These are phyloP conservation scores for Hiodon alosoides DNA, from an alignment of 2,113 vertebrate genomes.

Conservation along the genomic window DNA sequence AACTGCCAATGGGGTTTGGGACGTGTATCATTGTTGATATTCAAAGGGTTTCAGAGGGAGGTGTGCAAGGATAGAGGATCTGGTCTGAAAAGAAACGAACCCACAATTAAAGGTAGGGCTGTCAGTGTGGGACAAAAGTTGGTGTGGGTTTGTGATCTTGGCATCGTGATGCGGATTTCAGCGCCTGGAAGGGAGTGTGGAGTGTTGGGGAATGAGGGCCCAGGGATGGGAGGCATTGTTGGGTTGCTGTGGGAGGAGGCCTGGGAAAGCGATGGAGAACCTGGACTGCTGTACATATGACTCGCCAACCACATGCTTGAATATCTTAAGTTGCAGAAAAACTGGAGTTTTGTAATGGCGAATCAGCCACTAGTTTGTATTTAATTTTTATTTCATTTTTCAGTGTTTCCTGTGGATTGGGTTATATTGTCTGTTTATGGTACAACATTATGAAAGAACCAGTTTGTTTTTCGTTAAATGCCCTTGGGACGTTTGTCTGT, in stretches of 20 bases:
- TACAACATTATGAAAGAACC: conserved; percentile 30
- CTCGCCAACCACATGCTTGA: not conserved
- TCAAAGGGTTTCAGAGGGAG: too few relatives aligned
- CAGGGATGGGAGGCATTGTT: not conserved
- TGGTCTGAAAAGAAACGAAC: too few relatives aligned
- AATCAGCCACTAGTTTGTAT: not conserved
- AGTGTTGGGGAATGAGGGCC: not conserved
- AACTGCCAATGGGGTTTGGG: not conserved
- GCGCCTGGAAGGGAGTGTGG: too few relatives aligned
- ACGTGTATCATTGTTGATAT: too few relatives aligned
- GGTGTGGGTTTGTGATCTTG: too few relatives aligned
- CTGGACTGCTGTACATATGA: conserved; percentile 10
- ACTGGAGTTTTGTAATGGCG: not conserved
- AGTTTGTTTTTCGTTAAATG: conserved; percentile 43
- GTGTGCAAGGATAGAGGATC: too few relatives aligned
- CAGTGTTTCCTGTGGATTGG: conserved; percentile 38
- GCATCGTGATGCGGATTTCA: too few relatives aligned
- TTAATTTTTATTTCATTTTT: conserved; percentile 35
- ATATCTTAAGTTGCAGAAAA: not conserved
- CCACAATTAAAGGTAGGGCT: too few relatives aligned
- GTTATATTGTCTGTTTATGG: conserved; percentile 11
- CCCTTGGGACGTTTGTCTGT: conserved; percentile 41
- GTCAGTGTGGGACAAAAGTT: too few relatives aligned
- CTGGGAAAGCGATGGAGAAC: not conserved
- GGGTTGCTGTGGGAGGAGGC: not conserved